Base-by-base conservation (phyloP, 1,140 invertebrate genomes). In the Bombus fervidus region DNA sequence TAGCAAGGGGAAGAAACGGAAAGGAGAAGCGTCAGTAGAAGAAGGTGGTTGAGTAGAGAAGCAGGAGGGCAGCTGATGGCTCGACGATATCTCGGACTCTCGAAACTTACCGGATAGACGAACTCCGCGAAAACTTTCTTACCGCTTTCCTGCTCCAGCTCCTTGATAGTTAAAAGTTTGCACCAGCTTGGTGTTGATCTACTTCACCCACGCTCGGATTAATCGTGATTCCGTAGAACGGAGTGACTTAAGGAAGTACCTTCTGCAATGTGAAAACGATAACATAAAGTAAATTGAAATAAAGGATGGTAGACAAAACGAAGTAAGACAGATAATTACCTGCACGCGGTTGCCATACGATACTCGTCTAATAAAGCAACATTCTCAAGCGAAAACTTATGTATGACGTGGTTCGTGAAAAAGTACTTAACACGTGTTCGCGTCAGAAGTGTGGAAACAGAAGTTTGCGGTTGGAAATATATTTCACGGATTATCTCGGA, bases 71-170 rank as follows among this genome's bases (percentile, higher is more conserved):
- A 78, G 83, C 80, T 88, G 89, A 93, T 92, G 88, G 91, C 89
- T 88, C 87, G 90, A 92, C 92, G 92, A 93, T 93, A 93, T 93
- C 92, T 89, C 71, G 89, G 86, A 89, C 88, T 89, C 89, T 87
- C 78, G 81, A 90, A 90, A 90, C 87, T 90, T 83, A 68, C 72
- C 87, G 87, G 89, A 86, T 89, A 89, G 88, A 83, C 81, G 87
- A 90, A 89, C 85, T 90, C 75, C 85, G 34, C 37, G 75, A 90
- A 53, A 90, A 90, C 87, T 90, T 90, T 89, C 85, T 69, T 89
- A 80, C 87, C 91, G 87, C 82, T 86, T 86, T 89, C 80, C 86
- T 85, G 86, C 90, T 75, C 83, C 85, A 80, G 79, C 83, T 88
- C 89, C 83, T 85, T 83, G 89, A 90, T 90, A 90, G 87, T 90